Evolutionary conservation across 1,140 invertebrate genomes (phyloP), one percentile per base, ranked within the genome.

Genomic region (Yoshiicerus persimilis): DNA sequence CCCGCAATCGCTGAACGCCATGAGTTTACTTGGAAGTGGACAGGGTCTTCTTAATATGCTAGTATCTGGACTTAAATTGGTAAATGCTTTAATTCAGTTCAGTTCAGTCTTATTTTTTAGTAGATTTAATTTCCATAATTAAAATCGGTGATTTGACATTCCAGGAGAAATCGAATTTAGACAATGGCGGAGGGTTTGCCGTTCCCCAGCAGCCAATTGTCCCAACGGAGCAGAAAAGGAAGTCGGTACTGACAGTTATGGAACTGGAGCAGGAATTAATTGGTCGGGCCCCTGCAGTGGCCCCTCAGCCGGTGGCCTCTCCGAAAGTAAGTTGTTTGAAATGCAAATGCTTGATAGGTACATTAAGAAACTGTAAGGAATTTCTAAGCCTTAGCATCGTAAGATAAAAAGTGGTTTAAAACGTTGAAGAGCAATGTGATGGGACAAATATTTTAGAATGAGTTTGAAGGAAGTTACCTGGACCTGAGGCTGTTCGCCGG

Each of bases 371-470:
- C 75, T 80, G 75, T 80, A 80, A 80, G 75, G 75, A 80, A 80
- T 80, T 75, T 80, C 32, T 36, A 80, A 80, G 75, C 75, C 75
- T 80, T 80, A 34, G 75, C 32, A 80, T 80, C 30, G 75, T 36
- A 36, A 38, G 32, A 77, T 77, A 11, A 70, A n/a, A n/a, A 66
- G 62, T 66, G 13, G 62, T 66, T 66, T 80, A 20, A 80, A 80
- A 34, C 30, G 32, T 80, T 80, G 75, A 80, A 34, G 75, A 34
- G 75, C 30, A 80, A 80, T 80, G 34, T 80, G 75, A 80, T 80
- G 75, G 75, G 27, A 80, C 75, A 80, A 80, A 80, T 80, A 80
- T 80, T 80, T 80, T 80, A 80, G 75, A 80, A 34, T 80, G 75
- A 80, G 30, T 80, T n/a, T 80, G 75, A 80, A 23, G 75, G 75